Evolutionary conservation across 1,140 invertebrate species (phyloP).

Genomic region (Zaprionus taronus): DNA sequence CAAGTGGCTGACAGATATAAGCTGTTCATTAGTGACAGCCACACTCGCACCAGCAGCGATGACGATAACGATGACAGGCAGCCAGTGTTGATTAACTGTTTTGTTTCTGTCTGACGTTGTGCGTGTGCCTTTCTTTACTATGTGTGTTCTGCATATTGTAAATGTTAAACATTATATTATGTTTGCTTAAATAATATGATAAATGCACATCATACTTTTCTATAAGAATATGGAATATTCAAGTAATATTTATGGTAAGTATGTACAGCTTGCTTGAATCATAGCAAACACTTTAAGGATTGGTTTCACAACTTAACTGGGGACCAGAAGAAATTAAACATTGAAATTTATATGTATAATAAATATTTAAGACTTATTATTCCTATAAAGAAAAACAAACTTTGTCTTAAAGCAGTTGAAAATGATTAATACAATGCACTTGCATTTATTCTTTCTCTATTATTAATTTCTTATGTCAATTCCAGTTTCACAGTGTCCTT

Average conservation of each 20-base stretch:
- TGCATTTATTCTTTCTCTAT: conserved; percentile 1
- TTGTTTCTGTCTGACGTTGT: neutral
- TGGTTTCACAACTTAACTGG: neutral
- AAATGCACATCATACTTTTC: neutral
- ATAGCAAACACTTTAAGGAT: neutral
- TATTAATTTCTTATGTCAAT: neutral
- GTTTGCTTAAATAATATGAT: neutral
- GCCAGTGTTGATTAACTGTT: conserved; percentile 38
- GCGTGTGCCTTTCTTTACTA: neutral
- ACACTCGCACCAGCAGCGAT: conserved; percentile 6
- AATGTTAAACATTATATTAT: neutral
- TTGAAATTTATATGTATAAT: too few species aligned
- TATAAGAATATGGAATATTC: too few species aligned
- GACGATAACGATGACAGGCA: conserved; percentile 22
- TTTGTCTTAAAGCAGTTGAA: too few species aligned
- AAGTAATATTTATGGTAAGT: too few species aligned
- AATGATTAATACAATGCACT: neutral
- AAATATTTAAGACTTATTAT: too few species aligned
- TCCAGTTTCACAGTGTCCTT: neutral
- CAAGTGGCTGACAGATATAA: conserved; percentile 42
- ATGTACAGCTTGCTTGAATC: neutral
- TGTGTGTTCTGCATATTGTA: neutral
- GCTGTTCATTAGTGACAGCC: conserved; percentile 44
- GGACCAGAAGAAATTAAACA: too few species aligned
- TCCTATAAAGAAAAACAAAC: too few species aligned